Base-by-base conservation (phyloP, 2,888 invertebrate genomes). In the Ischnus inquisitorius region DNA sequence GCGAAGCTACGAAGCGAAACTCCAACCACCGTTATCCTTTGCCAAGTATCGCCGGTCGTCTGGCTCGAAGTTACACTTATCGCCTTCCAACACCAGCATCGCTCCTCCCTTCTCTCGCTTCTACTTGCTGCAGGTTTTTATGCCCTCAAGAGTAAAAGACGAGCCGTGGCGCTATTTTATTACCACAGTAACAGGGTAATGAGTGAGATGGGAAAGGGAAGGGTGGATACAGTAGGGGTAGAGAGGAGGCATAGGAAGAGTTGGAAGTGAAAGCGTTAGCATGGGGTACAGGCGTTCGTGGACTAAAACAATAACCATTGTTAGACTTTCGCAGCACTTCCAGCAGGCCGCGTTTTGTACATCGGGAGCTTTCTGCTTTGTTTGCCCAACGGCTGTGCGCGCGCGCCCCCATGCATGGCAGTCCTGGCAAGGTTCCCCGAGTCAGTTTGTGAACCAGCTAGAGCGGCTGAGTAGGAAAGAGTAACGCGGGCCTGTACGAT, bases 271-370 rank as follows among this genome's bases (percentile, higher is more conserved):
- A 25, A 12, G 25, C n/a, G 46, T n/a, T 28, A 25, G 54, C 22
- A 14, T 39, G 64, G 77, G 65, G 41, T 57, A 65, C 41, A 43
- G 83, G 64, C 72, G 83, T 82, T 84, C 79, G 82, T 69, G 41
- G 84, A 75, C 83, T 87, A 87, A 89, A 89, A 89, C 89, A 89
- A 90, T 89, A 88, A 89, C 88, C 88, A 88, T 90, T 90, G 89
- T 90, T 89, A 81, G 87, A 89, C 85, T 88, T 87, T 83, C 82
- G 68, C 83, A 77, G 85, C 75, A 82, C 62, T 84, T 79, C 57
- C 54, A 60, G 71, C 69, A 65, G 60, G 74, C 60, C 51, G 67
- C 43, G 54, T 82, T 75, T 76, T 71, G 79, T 82, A 83, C 78
- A 80, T 74, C 34, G 75, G 34, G 69, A 60, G 71, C 75, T 82